A percentile compares a stretch with the other conserved stretches of the same genome.
These are phyloP conservation scores for Campopleginae sp. DNA, from an alignment of 2,888 invertebrate species.

Conservation along the genomic window DNA sequence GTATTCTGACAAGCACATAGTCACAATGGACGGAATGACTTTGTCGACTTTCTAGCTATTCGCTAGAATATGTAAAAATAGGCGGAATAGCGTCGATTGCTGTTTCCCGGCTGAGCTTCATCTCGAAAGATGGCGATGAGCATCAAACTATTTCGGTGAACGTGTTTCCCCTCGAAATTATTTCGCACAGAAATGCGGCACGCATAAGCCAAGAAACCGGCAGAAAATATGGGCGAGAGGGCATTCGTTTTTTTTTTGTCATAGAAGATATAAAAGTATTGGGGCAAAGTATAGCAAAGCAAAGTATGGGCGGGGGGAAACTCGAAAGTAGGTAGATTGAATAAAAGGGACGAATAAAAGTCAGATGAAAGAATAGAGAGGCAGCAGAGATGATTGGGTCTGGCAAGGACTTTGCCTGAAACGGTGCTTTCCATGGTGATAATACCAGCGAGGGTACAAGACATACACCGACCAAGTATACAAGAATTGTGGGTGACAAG, in stretches of 20 bases:
- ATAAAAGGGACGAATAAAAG: conserved; percentile 45
- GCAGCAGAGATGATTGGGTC: conserved; percentile 59
- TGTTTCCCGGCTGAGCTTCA: not conserved
- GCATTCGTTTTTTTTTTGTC: conserved; percentile 50
- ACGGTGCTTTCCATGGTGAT: conserved; percentile 68
- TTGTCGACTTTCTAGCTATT: too few relatives aligned
- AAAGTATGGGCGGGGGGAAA: not conserved
- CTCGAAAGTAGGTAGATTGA: conserved; percentile 59
- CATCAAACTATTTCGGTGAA: not conserved
- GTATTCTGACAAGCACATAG: not conserved
- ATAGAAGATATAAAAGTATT: conserved; percentile 38
- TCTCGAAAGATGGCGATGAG: not conserved
- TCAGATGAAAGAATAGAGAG: conserved; percentile 54
- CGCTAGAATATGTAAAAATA: too few relatives aligned
- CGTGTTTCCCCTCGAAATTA: not conserved
- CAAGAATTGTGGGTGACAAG: conserved; percentile 32
- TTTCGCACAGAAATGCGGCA: not conserved
- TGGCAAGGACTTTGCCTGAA: conserved; percentile 33
- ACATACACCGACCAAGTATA: conserved; percentile 77
- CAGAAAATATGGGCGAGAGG: conserved; percentile 21
- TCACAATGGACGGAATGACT: not conserved
- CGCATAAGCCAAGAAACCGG: not conserved
- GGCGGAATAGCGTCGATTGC: not conserved
- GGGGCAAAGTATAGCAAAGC: conserved; percentile 20
- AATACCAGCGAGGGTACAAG: conserved; percentile 76